Conservation (phyloP, 2,888 invertebrate genomes). For the Drosophila limbata region DNA sequence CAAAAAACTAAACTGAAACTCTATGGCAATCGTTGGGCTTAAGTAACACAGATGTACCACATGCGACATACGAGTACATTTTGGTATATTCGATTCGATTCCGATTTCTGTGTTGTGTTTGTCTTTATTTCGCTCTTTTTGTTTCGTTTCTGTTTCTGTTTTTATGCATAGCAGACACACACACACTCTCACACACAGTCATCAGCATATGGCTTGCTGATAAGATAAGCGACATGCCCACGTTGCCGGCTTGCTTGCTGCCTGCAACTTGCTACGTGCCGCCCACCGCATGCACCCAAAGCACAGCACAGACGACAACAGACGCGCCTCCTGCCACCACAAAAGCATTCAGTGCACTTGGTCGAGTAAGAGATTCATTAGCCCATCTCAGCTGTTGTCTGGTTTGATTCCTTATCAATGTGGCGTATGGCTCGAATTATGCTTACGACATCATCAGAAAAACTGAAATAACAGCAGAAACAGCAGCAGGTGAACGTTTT, state of each 20-base stretch:
- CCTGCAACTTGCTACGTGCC: slow-evolving; percentile 58
- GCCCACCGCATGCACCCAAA: slow-evolving; percentile 53
- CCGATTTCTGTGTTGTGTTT: slow-evolving; percentile 34
- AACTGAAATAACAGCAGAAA: slow-evolving; percentile 15
- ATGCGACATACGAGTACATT: slow-evolving; percentile 32
- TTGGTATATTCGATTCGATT: slow-evolving; percentile 34
- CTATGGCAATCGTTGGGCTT: slow-evolving; percentile 62
- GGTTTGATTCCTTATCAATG: slow-evolving; percentile 36
- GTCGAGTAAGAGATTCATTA: background rate
- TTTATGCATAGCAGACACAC: slow-evolving; percentile 41
- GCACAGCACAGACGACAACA: background rate
- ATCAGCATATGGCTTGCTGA: slow-evolving; percentile 47
- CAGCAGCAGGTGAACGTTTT: slow-evolving; percentile 18
- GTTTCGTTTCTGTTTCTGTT: slow-evolving; percentile 35
- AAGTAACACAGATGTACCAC: slow-evolving; percentile 64
- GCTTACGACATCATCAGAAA: slow-evolving; percentile 31
- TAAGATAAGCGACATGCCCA: slow-evolving; percentile 66
- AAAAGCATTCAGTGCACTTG: background rate
- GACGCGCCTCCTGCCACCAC: slow-evolving; percentile 40
- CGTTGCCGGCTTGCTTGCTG: slow-evolving; percentile 18
- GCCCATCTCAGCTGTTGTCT: slow-evolving; percentile 31
- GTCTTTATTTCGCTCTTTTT: slow-evolving; percentile 50
- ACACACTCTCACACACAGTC: slow-evolving; percentile 7
- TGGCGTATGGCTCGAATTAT: slow-evolving; percentile 28
- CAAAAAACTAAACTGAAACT: slow-evolving; percentile 78